Conservation (phyloP, 2,113 vertebrate genomes). For the Patagioenas fasciata region DNA sequence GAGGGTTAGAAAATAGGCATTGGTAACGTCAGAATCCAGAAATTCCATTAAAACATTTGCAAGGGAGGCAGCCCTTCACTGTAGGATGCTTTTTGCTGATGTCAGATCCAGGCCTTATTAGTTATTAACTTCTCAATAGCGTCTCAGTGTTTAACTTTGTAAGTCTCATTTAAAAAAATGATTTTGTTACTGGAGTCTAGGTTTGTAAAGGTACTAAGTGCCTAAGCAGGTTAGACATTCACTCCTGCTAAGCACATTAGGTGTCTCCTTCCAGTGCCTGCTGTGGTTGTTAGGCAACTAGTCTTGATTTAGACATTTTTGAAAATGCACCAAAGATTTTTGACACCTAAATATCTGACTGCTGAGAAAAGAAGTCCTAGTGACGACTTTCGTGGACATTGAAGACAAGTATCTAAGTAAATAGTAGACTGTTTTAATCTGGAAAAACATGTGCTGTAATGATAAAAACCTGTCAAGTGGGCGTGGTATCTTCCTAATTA, state of each 20-base stretch:
- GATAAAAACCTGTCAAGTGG: not conserved
- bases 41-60: not conserved
- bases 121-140: not conserved
- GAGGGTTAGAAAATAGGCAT: not conserved
- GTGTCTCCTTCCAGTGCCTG: not conserved
- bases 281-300: conserved; percentile 31
- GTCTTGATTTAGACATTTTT: conserved; percentile 7
- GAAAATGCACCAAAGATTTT: not conserved
- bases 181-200: not conserved
- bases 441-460: not conserved
- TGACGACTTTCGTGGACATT: not conserved
- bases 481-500: not conserved
- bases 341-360: conserved; percentile 12
- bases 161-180: not conserved
- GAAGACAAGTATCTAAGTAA: not conserved
- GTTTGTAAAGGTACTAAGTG: not conserved
- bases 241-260: not conserved
- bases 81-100: not conserved
- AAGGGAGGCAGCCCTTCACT: not conserved
- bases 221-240: not conserved
- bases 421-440: not conserved
- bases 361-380: not conserved
- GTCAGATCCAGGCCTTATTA: not conserved
- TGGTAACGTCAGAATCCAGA: not conserved
- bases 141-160: not conserved